A percentile compares a stretch with the other conserved stretches of the same genome.
Conservation (phyloP, 1,140 invertebrate genomes). For the Uloborus diversus region DNA sequence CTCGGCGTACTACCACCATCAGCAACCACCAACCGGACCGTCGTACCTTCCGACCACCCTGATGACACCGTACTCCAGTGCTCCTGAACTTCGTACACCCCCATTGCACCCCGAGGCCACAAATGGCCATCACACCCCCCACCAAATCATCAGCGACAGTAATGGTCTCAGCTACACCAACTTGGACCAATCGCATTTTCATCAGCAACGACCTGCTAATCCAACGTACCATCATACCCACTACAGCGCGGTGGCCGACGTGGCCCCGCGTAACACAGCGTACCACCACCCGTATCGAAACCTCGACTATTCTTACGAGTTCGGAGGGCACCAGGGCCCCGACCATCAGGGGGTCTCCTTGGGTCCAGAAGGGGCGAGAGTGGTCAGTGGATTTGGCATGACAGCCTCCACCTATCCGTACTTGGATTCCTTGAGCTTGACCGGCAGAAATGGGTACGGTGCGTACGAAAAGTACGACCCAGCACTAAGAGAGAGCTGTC, state of each 20-base stretch:
- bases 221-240: conserved; percentile 18
- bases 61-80: conserved; percentile 33
- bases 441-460: conserved; percentile 41
- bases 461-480: conserved; percentile 42
- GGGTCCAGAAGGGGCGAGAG: conserved; percentile 33
- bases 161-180: conserved; percentile 90
- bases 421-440: conserved; percentile 37
- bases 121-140: conserved; percentile 24
- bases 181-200: conserved; percentile 71
- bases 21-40: conserved; percentile 24
- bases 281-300: conserved; percentile 45
- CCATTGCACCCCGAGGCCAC: conserved; percentile 42
- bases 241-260: conserved; percentile 32
- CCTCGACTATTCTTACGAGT: conserved; percentile 28
- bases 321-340: conserved; percentile 1
- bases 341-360: conserved; percentile 39
- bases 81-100: conserved; percentile 19
- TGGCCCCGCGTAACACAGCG: not conserved
- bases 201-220: conserved; percentile 16
- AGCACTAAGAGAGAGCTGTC: conserved; percentile 43
- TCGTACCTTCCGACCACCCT: conserved; percentile 40
- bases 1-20: conserved; percentile 39
- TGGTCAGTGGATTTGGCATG: conserved; percentile 23
- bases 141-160: conserved; percentile 80
- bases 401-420: conserved; percentile 39